phyloP scores from a whole-genome alignment of 2,888 invertebrate genomes.

The Stenurella melanura region DNA sequence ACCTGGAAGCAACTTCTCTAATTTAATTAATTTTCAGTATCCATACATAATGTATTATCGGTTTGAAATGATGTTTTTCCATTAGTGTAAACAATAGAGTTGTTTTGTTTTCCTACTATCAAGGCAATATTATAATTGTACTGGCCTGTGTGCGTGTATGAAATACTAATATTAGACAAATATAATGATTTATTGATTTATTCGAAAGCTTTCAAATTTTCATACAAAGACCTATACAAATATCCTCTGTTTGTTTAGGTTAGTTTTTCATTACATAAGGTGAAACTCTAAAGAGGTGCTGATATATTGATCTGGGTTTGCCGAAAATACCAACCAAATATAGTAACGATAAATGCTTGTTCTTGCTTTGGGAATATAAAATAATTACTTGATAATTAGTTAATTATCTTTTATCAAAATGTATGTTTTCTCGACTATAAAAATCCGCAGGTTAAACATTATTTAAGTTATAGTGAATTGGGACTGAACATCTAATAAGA shows the following conservation, averaged over 20 bases:
- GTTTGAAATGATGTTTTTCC: not conserved
- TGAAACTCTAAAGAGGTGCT: constrained; percentile 7
- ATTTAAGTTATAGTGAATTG: too few species aligned
- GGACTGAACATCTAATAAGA: too few species aligned
- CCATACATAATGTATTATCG: not conserved
- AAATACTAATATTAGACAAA: constrained; percentile 4
- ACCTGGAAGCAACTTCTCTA: not conserved
- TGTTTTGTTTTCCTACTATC: not conserved
- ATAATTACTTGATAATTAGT: too few species aligned
- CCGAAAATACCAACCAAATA: not conserved
- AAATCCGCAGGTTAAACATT: too few species aligned
- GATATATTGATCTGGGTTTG: constrained; percentile 5
- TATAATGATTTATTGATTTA: constrained; percentile 31
- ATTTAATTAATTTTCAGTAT: constrained; percentile 2
- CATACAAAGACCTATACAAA: constrained; percentile 16
- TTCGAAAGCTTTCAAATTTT: constrained; percentile 30
- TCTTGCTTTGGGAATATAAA: not conserved
- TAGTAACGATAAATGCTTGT: not conserved
- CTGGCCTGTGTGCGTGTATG: not conserved
- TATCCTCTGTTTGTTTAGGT: constrained; percentile 29
- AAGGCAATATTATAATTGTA: constrained; percentile 3
- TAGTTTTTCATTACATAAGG: constrained; percentile 14
- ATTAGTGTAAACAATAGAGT: not conserved
- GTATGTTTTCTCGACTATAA: too few species aligned
- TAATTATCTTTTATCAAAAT: too few species aligned